phyloP scores from a whole-genome alignment of 2,113 vertebrate genomes.

The Amphiprion percula region DNA sequence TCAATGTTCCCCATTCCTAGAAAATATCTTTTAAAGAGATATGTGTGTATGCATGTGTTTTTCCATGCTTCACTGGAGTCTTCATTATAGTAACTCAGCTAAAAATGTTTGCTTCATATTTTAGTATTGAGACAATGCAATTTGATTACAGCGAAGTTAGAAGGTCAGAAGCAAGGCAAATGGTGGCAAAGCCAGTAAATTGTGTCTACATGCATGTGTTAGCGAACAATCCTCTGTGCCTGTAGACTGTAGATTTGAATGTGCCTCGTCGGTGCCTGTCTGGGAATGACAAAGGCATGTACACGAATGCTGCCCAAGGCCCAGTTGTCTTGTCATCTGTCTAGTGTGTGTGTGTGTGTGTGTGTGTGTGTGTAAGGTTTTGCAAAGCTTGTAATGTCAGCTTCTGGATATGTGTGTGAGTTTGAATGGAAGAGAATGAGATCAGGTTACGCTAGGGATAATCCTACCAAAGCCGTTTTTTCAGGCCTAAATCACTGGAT shows the following conservation, averaged over 20 bases:
- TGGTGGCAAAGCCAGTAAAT: constrained; percentile 5
- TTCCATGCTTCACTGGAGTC: neutral
- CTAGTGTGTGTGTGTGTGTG: constrained; percentile 34
- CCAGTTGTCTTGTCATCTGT: constrained; percentile 71
- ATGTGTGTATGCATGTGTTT: neutral
- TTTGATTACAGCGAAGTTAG: constrained; percentile 7
- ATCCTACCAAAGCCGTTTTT: constrained; percentile 84
- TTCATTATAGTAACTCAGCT: neutral
- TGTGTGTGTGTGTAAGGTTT: constrained; percentile 26
- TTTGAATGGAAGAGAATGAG: constrained; percentile 79
- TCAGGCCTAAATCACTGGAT: constrained; percentile 83
- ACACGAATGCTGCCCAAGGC: constrained; percentile 51
- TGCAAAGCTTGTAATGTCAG: constrained; percentile 57
- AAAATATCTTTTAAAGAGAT: neutral
- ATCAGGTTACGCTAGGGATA: constrained; percentile 82
- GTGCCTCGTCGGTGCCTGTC: constrained; percentile 53
- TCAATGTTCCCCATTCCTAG: neutral
- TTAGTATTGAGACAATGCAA: neutral
- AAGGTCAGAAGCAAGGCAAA: constrained; percentile 15
- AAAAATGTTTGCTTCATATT: neutral
- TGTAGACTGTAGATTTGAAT: constrained; percentile 24
- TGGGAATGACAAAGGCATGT: constrained; percentile 72
- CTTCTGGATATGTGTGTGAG: constrained; percentile 48
- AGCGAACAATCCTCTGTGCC: constrained; percentile 9
- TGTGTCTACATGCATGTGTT: constrained; percentile 1